Conservation (phyloP, 2,113 vertebrate species). For the Proteles cristata region DNA sequence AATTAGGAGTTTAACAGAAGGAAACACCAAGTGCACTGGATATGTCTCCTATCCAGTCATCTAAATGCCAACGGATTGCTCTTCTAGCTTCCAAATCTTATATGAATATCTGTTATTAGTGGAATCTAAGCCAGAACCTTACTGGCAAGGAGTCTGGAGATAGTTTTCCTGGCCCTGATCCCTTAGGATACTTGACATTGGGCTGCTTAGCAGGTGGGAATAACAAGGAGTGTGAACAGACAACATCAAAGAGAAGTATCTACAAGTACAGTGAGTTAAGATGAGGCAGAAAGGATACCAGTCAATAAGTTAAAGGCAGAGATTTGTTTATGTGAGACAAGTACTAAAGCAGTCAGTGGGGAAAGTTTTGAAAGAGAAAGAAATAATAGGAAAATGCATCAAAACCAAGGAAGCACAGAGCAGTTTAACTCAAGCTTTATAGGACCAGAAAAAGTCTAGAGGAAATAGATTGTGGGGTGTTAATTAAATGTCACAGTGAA, state of each 20-base stretch:
- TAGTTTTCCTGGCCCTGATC: not conserved
- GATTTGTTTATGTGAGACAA: not conserved
- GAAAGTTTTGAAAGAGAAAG: not conserved
- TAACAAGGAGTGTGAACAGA: not conserved
- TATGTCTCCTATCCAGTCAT: not conserved
- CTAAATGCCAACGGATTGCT: not conserved
- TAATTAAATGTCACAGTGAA: constrained; percentile 18
- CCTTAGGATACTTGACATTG: not conserved
- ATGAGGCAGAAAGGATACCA: not conserved
- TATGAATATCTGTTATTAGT: not conserved
- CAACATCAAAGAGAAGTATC: not conserved
- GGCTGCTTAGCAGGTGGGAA: not conserved
- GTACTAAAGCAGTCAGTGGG: not conserved
- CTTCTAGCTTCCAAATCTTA: not conserved
- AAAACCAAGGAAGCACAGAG: not conserved
- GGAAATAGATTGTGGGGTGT: not conserved
- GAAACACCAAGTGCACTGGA: fast-evolving
- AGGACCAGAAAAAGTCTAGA: not conserved
- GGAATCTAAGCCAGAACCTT: not conserved
- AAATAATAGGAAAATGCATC: not conserved
- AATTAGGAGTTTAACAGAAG: not conserved
- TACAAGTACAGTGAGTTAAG: not conserved
- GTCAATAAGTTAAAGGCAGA: not conserved
- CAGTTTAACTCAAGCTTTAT: not conserved
- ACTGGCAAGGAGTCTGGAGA: not conserved